Conservation (phyloP, 1,140 invertebrate species). For the Lordiphosa clarofinis region DNA sequence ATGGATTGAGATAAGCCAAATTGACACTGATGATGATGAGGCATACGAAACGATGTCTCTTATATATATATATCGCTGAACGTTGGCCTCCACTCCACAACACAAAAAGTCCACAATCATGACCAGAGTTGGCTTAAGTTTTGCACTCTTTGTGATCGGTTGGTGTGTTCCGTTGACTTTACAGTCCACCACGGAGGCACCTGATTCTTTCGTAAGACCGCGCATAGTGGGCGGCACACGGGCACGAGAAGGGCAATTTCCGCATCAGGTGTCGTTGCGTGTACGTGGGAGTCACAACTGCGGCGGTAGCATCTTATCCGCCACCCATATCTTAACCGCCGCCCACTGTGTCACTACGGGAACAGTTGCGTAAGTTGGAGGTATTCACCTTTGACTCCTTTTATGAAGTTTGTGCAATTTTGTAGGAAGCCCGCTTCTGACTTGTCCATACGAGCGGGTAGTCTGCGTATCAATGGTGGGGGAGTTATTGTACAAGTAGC, state of each 20-base stretch:
- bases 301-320: constrained; percentile 82
- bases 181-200: neutral
- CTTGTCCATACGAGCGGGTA: constrained; percentile 47
- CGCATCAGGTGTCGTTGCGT: constrained; percentile 80
- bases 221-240: constrained; percentile 80
- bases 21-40: too few relatives aligned
- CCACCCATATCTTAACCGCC: constrained; percentile 81
- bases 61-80: too few relatives aligned
- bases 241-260: constrained; percentile 77
- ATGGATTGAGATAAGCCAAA: too few relatives aligned
- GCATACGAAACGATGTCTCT: too few relatives aligned
- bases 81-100: too few relatives aligned
- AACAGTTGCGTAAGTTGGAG: constrained; percentile 19
- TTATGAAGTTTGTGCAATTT: too few relatives aligned
- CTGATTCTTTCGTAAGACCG: neutral
- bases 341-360: constrained; percentile 81
- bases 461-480: constrained; percentile 28
- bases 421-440: constrained; percentile 11
- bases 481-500: constrained; percentile 37
- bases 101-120: too few relatives aligned
- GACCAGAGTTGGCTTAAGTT: too few relatives aligned
- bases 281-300: constrained; percentile 78
- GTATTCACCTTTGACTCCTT: too few relatives aligned
- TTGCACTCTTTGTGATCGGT: neutral
- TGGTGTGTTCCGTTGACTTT: neutral